Evolutionary conservation across 2,888 invertebrate genomes (phyloP).

Genomic region (Thymelicus sylvestris): DNA sequence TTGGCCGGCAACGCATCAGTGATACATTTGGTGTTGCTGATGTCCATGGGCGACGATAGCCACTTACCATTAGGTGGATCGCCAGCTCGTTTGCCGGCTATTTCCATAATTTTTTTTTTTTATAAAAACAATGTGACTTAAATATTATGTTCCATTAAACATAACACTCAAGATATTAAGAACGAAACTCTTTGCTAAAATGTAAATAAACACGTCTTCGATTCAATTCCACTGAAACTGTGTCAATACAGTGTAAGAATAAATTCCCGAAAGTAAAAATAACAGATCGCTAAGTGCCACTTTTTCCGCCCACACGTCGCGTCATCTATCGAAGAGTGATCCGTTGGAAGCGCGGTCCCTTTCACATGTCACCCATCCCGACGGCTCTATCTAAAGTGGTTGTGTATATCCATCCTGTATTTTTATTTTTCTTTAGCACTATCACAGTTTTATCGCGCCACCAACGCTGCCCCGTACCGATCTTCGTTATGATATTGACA

Average conservation of each 20-base stretch:
- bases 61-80: too few relatives aligned
- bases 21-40: too few relatives aligned
- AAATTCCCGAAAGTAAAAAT: slow-evolving; percentile 55
- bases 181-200: slow-evolving; percentile 40
- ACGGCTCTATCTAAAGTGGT: slow-evolving; percentile 44
- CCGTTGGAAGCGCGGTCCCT: slow-evolving; percentile 44
- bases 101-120: too few relatives aligned
- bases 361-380: slow-evolving; percentile 39
- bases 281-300: slow-evolving; percentile 48
- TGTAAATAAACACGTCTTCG: slow-evolving; percentile 34
- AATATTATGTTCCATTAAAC: not conserved
- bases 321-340: slow-evolving; percentile 45
- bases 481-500: slow-evolving; percentile 60
- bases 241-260: slow-evolving; percentile 54
- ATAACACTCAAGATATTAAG: not conserved
- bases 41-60: too few relatives aligned
- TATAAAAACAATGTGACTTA: not conserved
- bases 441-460: slow-evolving; percentile 59
- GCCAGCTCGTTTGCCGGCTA: too few relatives aligned
- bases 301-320: slow-evolving; percentile 47
- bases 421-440: slow-evolving; percentile 58
- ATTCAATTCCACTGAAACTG: slow-evolving; percentile 49
- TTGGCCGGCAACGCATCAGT: too few relatives aligned
- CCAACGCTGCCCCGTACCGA: slow-evolving; percentile 56
- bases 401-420: slow-evolving; percentile 42